Percentiles rank a stretch among this genome's conserved stretches.
Conservation (phyloP, 2,113 vertebrate genomes). For the Otis tarda region DNA sequence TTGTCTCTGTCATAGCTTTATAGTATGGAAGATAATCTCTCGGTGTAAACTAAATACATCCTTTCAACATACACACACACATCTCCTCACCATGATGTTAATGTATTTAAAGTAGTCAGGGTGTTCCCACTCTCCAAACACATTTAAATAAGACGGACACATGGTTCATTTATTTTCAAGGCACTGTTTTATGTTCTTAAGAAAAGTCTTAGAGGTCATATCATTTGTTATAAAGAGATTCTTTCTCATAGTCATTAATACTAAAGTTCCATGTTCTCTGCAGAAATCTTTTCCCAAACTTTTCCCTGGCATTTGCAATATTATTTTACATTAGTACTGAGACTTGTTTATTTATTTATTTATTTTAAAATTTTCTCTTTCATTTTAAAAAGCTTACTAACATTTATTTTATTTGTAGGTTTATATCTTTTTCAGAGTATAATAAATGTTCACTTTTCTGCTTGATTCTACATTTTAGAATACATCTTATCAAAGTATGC, state of each 20-base stretch:
- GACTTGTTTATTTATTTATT: neutral
- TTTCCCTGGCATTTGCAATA: neutral
- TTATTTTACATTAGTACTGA: neutral
- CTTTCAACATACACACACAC: neutral
- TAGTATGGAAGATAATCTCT: neutral
- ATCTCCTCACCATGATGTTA: neutral
- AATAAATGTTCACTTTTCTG: neutral
- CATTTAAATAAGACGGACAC: neutral
- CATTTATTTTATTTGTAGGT: neutral
- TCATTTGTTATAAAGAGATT: neutral
- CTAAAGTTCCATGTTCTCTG: neutral
- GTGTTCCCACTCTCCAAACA: neutral
- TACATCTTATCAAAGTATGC: neutral
- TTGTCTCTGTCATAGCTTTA: neutral
- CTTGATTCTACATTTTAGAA: neutral
- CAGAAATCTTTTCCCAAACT: neutral
- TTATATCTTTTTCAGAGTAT: neutral
- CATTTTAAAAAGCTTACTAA: neutral
- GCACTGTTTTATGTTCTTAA: neutral
- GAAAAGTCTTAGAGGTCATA: neutral
- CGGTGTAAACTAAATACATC: neutral
- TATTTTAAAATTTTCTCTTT: no score
- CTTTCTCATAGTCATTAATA: neutral
- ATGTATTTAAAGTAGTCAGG: neutral
- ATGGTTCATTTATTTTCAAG: neutral